A percentile compares a stretch with the other conserved stretches of the same genome.
Conservation (phyloP, 1,140 invertebrate species). For the Proales similis region DNA sequence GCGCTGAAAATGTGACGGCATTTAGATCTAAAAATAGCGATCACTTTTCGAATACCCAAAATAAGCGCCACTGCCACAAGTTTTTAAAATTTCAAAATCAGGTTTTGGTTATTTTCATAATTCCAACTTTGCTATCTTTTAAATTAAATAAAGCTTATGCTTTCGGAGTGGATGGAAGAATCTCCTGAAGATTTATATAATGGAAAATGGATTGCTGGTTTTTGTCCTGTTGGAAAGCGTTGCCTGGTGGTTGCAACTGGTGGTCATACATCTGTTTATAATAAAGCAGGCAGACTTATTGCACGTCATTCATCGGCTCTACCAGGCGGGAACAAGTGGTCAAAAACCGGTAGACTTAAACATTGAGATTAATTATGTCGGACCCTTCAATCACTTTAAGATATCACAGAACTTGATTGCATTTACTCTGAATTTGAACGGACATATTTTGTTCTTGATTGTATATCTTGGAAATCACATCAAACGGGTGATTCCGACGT, state of each 20-base stretch:
- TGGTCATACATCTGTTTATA: conserved; percentile 65
- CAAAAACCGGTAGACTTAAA: neutral
- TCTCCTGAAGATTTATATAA: conserved; percentile 57
- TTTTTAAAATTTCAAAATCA: too few relatives aligned
- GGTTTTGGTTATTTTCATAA: neutral
- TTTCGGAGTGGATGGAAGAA: conserved; percentile 84
- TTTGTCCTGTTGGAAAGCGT: conserved; percentile 72
- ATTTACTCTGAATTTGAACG: conserved; percentile 62
- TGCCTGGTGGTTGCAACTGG: conserved; percentile 66
- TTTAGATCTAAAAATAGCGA: conserved; percentile 7
- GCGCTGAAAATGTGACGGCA: neutral
- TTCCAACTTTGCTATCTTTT: neutral
- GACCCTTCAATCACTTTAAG: conserved; percentile 41
- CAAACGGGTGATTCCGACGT: conserved; percentile 21
- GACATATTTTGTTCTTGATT: conserved; percentile 69
- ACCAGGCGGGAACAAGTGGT: conserved; percentile 63
- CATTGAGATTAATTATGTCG: too few relatives aligned
- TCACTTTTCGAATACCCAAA: neutral
- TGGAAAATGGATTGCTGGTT: conserved; percentile 68
- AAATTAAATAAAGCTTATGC: conserved; percentile 58
- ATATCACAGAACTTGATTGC: conserved; percentile 65
- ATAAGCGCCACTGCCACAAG: conserved; percentile 3
- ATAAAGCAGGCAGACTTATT: conserved; percentile 61
- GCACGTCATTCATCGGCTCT: conserved; percentile 61
- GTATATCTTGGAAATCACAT: conserved; percentile 69